These are phyloP conservation scores for Scaptodrosophila lebanonensis DNA, from an alignment of 1,140 invertebrate genomes.

Conservation along the genomic window DNA sequence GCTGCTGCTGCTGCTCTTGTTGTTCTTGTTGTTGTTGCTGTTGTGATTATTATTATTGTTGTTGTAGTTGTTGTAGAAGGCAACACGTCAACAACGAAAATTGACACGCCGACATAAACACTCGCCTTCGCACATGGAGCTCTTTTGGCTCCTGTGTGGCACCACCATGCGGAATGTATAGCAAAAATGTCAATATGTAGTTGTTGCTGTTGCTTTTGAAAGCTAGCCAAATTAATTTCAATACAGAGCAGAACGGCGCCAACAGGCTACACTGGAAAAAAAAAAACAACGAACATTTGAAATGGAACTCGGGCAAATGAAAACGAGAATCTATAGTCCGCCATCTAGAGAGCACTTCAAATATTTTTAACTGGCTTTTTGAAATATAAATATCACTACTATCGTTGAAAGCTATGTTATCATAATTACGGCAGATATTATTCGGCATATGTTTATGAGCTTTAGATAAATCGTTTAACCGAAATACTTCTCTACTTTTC, in stretches of 20 bases:
- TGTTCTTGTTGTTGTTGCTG: too few relatives aligned
- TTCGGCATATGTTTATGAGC: too few relatives aligned
- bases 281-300: constrained; percentile 6
- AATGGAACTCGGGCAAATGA: constrained; percentile 19
- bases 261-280: constrained; percentile 24
- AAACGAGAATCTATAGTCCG: not conserved
- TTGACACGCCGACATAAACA: constrained; percentile 72
- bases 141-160: constrained; percentile 30
- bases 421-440: too few relatives aligned
- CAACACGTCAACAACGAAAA: constrained; percentile 72
- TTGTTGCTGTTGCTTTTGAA: constrained; percentile 63
- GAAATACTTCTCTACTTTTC: too few relatives aligned
- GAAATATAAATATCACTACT: too few relatives aligned
- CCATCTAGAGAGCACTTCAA: not conserved
- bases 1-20: too few relatives aligned
- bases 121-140: constrained; percentile 72
- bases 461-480: too few relatives aligned
- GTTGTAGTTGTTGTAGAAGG: constrained; percentile 6
- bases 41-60: too few relatives aligned
- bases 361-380: too few relatives aligned
- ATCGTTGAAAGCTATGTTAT: too few relatives aligned
- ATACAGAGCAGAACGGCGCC: constrained; percentile 64
- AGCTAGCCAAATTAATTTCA: constrained; percentile 75
- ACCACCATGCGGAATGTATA: constrained; percentile 61
- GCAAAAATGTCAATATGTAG: constrained; percentile 75